These are phyloP conservation scores for Muraenolepis orangiensis DNA, from an alignment of 2,797 vertebrate genomes.

Conservation along the genomic window DNA sequence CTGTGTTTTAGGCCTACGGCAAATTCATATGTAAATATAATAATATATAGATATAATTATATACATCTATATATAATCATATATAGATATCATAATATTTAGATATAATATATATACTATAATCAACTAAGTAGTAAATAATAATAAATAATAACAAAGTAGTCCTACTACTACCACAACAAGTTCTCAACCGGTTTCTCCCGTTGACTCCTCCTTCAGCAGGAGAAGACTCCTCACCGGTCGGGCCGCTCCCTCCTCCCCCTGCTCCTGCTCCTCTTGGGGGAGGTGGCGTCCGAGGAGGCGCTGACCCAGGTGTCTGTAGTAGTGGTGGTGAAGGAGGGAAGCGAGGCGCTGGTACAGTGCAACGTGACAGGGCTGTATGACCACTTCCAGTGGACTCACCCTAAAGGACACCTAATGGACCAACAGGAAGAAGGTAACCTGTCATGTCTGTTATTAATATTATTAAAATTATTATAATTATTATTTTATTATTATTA, in stretches of 20 bases:
- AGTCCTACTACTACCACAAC: no score
- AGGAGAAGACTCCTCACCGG: not conserved
- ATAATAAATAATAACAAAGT: no score
- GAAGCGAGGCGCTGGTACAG: conserved; percentile 74
- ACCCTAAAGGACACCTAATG: conserved; percentile 79
- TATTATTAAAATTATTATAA: conserved; percentile 16
- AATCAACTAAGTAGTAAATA: no score
- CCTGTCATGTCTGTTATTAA: not conserved
- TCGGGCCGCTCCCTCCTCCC: not conserved
- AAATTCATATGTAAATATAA: no score
- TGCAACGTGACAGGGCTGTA: conserved; percentile 79
- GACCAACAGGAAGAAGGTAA: conserved; percentile 69
- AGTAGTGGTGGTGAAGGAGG: conserved; percentile 83
- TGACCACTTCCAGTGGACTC: conserved; percentile 80
- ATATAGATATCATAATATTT: no score
- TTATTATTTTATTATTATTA: conserved; percentile 56
- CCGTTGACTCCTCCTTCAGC: not conserved
- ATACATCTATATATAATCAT: no score
- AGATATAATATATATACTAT: no score
- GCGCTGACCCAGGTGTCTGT: not conserved
- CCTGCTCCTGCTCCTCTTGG: not conserved
- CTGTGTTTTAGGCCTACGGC: no score
- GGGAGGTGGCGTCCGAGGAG: no score
- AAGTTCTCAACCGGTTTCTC: not conserved
- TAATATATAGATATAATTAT: no score